Percentiles rank a stretch among this genome's conserved stretches.
phyloP scores from a whole-genome alignment of 2,888 invertebrate genomes.

The Ernsta delagoae region DNA sequence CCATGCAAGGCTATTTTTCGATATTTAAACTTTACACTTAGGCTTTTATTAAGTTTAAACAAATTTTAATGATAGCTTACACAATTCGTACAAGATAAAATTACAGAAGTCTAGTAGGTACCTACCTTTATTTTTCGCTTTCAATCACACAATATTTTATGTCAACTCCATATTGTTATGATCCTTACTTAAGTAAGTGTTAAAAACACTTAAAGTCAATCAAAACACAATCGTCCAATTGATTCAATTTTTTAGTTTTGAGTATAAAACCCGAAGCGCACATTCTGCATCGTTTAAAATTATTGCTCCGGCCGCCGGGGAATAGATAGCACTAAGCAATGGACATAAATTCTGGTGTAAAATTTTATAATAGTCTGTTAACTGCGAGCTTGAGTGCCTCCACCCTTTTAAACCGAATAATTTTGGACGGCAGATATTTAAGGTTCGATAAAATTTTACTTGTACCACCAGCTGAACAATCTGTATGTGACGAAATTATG shows the following conservation, averaged over 20 bases:
- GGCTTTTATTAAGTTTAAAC: no score
- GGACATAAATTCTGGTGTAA: conserved; percentile 47
- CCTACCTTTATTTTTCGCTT: no score
- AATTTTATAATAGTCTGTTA: conserved; percentile 54
- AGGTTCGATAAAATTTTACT: conserved; percentile 23
- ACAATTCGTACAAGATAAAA: no score
- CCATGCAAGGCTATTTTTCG: no score
- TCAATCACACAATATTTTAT: no score
- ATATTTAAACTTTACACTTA: no score
- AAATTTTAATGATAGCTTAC: no score
- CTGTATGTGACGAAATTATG: not conserved
- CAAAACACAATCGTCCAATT: not conserved
- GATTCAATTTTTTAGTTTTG: not conserved
- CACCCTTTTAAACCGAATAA: conserved; percentile 35
- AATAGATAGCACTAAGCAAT: conserved; percentile 32
- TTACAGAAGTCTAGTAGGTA: no score
- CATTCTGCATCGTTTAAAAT: conserved; percentile 27
- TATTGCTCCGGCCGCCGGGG: conserved; percentile 30
- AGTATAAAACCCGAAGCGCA: not conserved
- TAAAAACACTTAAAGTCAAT: not conserved
- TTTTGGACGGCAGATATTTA: conserved; percentile 10
- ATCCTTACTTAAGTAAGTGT: no score
- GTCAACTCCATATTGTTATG: no score
- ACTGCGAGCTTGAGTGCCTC: conserved; percentile 46
- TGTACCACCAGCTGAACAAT: not conserved